These are phyloP conservation scores for Gymnoscopelus braueri DNA, from an alignment of 2,797 vertebrate genomes.

Conservation along the genomic window DNA sequence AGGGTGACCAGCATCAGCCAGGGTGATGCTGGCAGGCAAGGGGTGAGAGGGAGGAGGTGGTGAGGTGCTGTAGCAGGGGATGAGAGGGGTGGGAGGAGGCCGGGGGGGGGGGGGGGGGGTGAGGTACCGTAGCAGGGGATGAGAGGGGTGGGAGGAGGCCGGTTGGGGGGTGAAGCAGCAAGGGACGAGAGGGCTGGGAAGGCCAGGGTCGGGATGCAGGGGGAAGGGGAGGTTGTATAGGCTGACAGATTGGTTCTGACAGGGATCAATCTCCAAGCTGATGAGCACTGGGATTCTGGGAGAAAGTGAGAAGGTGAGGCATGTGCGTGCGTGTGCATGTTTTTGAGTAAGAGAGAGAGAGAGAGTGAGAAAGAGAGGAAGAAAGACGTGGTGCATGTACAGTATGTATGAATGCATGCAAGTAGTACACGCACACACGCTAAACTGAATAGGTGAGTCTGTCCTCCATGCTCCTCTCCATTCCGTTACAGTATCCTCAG, in stretches of 20 bases:
- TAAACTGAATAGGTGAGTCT: no score
- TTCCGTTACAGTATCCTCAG: no score
- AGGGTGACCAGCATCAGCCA: no score
- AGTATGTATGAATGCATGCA: neutral
- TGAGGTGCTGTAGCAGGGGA: no score
- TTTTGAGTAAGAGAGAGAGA: neutral
- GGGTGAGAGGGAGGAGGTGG: no score
- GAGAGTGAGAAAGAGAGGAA: no score
- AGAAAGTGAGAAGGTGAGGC: constrained; percentile 50
- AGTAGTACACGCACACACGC: no score
- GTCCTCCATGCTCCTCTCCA: no score
- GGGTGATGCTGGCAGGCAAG: no score
- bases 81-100: neutral
- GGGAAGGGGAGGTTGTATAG: neutral
- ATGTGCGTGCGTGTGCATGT: constrained; percentile 5
- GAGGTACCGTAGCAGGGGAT: no score
- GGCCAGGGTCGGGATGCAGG: neutral
- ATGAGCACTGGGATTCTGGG: constrained; percentile 64
- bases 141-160: neutral
- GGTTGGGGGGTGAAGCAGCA: neutral
- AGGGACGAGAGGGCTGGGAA: constrained; percentile 1
- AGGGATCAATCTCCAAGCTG: constrained; percentile 75
- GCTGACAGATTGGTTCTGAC: constrained; percentile 76
- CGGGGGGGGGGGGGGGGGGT: no score
- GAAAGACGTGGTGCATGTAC: no score